phyloP scores from a whole-genome alignment of 1,140 invertebrate genomes.

The Geopemphigus sp. region DNA sequence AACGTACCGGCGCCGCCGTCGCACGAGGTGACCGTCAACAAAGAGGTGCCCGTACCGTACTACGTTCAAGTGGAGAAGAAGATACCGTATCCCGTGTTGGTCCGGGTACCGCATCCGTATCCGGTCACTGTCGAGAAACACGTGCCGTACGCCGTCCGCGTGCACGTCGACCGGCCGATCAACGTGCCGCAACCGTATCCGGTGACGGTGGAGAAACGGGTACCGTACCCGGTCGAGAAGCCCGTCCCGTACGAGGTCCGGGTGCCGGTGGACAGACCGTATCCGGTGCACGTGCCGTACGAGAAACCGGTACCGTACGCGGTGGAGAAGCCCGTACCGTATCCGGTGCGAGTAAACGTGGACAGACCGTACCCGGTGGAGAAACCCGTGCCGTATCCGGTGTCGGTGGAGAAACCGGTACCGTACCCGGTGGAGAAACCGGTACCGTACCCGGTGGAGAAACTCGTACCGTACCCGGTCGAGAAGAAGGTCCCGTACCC shows the following conservation, averaged over 20 bases:
- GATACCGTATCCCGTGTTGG: background rate
- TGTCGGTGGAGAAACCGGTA: conserved; percentile 54
- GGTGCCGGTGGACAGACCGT: conserved; percentile 24
- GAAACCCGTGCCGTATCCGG: conserved; percentile 64
- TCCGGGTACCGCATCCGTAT: background rate
- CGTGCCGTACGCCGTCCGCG: background rate
- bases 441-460: conserved; percentile 58
- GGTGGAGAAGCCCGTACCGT: conserved; percentile 55
- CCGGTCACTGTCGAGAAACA: conserved; percentile 23
- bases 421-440: conserved; percentile 55
- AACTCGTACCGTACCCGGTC: conserved; percentile 65
- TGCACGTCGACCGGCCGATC: conserved; percentile 55
- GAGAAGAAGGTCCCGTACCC: conserved; percentile 60
- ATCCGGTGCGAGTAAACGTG: conserved; percentile 53
- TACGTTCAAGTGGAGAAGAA: conserved; percentile 51
- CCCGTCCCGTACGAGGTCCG: conserved; percentile 36
- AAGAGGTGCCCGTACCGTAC: conserved; percentile 57
- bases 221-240: conserved; percentile 59
- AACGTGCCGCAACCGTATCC: conserved; percentile 62
- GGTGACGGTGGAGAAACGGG: conserved; percentile 65
- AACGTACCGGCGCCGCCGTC: conserved; percentile 56
- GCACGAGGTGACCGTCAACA: conserved; percentile 70
- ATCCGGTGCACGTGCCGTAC: conserved; percentile 22
- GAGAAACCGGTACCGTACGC: conserved; percentile 38
- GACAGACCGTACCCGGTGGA: conserved; percentile 57